Conservation (phyloP, 2,888 invertebrate species). For the Bombyx huttoni region DNA sequence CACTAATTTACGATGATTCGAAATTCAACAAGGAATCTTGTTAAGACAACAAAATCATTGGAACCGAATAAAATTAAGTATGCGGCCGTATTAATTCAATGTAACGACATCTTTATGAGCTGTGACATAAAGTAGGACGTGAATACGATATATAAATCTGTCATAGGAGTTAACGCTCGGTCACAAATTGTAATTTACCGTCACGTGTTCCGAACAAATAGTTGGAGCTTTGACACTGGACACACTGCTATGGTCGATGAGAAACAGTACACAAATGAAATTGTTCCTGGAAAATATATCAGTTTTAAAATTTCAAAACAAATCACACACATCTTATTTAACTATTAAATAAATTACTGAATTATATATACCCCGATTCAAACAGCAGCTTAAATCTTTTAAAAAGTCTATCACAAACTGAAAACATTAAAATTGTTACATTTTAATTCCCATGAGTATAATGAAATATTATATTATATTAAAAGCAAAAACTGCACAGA, state of each 20-base stretch:
- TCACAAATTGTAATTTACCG: conserved; percentile 62
- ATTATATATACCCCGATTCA: no score
- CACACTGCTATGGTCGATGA: conserved; percentile 4
- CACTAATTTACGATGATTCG: neutral
- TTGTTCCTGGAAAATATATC: neutral
- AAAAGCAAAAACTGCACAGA: no score
- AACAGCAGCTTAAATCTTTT: no score
- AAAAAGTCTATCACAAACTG: no score
- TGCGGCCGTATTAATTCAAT: conserved; percentile 49
- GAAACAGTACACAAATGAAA: neutral
- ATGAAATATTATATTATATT: no score
- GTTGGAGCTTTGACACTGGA: conserved; percentile 12
- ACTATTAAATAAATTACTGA: no score
- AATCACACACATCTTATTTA: no score
- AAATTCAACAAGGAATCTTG: conserved; percentile 2
- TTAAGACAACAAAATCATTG: conserved; percentile 29
- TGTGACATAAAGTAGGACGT: conserved; percentile 60
- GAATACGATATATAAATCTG: conserved; percentile 60
- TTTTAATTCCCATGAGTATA: no score
- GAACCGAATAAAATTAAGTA: conserved; percentile 40
- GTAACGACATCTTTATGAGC: conserved; percentile 62
- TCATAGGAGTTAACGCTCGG: conserved; percentile 49
- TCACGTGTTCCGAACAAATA: conserved; percentile 38
- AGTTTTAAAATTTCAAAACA: neutral
- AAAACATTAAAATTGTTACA: no score